Percentiles rank a stretch among this genome's conserved stretches.
Conservation (phyloP, 2,797 vertebrate genomes). For the Corythornis leucogaster region DNA sequence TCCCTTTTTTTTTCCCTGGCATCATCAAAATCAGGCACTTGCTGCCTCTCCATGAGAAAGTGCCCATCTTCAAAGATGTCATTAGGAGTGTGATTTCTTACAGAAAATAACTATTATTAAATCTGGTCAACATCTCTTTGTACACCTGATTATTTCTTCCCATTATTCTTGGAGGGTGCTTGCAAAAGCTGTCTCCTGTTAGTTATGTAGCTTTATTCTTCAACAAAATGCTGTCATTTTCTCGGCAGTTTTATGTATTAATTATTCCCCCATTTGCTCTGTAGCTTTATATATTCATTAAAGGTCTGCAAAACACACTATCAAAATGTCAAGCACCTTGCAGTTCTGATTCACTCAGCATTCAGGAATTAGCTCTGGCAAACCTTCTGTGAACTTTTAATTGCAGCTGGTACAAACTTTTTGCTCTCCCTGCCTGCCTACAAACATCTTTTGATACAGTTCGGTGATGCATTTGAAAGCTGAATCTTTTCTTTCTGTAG, state of each 20-base stretch:
- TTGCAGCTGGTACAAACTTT: conserved; percentile 1
- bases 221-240: background rate
- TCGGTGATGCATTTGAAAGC: background rate
- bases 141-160: background rate
- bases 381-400: conserved; percentile 25
- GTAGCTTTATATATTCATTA: background rate
- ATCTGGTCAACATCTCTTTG: background rate
- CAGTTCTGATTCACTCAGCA: conserved; percentile 3
- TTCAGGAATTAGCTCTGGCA: conserved; percentile 2
- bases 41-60: background rate
- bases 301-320: background rate
- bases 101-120: background rate
- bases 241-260: background rate
- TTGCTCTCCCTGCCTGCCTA: background rate
- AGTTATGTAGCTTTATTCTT: background rate
- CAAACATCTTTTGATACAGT: background rate
- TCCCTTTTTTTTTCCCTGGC: background rate
- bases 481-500: background rate
- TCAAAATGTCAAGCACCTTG: conserved; percentile 36
- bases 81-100: background rate
- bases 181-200: background rate
- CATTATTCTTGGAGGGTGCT: background rate
- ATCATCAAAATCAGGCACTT: background rate
- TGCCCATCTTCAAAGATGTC: background rate
- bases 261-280: background rate